Evolutionary conservation across 1,140 invertebrate species (phyloP), one percentile per base, ranked within the genome.

Genomic region (Hypsibius dujardini): DNA sequence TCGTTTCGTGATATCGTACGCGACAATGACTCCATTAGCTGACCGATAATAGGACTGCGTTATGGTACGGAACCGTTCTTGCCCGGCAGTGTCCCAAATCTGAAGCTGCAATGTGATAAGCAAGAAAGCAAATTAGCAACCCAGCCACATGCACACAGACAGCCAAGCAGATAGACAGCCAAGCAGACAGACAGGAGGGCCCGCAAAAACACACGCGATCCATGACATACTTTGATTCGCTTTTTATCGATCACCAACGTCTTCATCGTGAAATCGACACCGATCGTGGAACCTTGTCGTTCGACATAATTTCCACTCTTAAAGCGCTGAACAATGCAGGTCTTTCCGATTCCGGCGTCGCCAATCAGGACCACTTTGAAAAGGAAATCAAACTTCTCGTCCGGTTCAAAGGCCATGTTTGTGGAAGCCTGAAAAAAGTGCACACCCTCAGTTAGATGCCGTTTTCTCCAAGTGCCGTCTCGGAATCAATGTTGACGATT

Each of bases 241-340:
- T 95, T 95, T 15, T 88, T 88, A 81, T 95, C 91, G 69, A 95
- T 86, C 71, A 88, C 83, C 3, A 95, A 84, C 45, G 90, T 94
- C 85, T 95, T 95, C 90, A 95, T 95, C 72, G 90, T 93, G 81
- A 95, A 95, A 82, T 95, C 92, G 46, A 95, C 92, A 70, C 92
- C 92, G 76, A 95, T 95, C 46, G 92, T 95, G 77, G 89, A 93
- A 42, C 90, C 90, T 80, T 95, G 91, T 75, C 87, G 85, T 81
- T 95, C 91, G 72, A 92, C 87, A 78, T 90, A 95, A 73, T 88
- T 92, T 72, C 92, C 92, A 71, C 90, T 90, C 79, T 91, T 92
- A 79, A 95, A 91, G 73, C 91, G 84, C 79, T 94, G 90, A 60
- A 94, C 88, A 74, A 92, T 87, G 77, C 87, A 89, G 72, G 88